These are phyloP conservation scores for Drosophila birchii DNA, from an alignment of 2,888 invertebrate genomes.

Conservation along the genomic window DNA sequence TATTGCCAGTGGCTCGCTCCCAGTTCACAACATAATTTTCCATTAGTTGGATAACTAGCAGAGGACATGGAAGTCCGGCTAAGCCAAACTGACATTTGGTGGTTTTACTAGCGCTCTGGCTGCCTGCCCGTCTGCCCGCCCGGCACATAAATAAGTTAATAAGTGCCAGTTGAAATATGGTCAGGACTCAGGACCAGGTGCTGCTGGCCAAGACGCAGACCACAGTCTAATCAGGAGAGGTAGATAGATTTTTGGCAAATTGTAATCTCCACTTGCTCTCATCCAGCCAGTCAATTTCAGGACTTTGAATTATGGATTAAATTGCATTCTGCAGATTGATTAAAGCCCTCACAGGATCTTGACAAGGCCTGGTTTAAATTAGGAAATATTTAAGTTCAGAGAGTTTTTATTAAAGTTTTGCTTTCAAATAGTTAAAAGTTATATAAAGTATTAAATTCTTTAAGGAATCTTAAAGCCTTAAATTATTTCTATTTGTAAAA, in stretches of 20 bases:
- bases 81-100: conserved; percentile 35
- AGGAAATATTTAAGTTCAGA: neutral
- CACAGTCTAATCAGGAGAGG: conserved; percentile 53
- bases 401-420: neutral
- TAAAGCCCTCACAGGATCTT: neutral
- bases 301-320: conserved; percentile 21
- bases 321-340: conserved; percentile 14
- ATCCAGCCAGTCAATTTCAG: conserved; percentile 45
- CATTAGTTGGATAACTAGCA: conserved; percentile 57
- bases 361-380: neutral
- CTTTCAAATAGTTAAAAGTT: neutral
- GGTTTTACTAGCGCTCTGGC: conserved; percentile 37
- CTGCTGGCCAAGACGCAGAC: conserved; percentile 30
- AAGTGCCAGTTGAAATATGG: conserved; percentile 44
- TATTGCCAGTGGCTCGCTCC: conserved; percentile 33
- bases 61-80: conserved; percentile 25
- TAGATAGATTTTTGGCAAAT: conserved; percentile 33
- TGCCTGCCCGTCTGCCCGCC: conserved; percentile 16
- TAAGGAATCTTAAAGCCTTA: neutral
- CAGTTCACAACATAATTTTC: conserved; percentile 62
- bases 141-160: conserved; percentile 63
- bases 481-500: neutral
- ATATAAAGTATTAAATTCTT: too few relatives aligned
- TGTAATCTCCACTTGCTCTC: conserved; percentile 42
- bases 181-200: conserved; percentile 6